A percentile compares a stretch with the other conserved stretches of the same genome.
phyloP scores from a whole-genome alignment of 2,797 vertebrate species.

The Acrossocheilus fasciatus region DNA sequence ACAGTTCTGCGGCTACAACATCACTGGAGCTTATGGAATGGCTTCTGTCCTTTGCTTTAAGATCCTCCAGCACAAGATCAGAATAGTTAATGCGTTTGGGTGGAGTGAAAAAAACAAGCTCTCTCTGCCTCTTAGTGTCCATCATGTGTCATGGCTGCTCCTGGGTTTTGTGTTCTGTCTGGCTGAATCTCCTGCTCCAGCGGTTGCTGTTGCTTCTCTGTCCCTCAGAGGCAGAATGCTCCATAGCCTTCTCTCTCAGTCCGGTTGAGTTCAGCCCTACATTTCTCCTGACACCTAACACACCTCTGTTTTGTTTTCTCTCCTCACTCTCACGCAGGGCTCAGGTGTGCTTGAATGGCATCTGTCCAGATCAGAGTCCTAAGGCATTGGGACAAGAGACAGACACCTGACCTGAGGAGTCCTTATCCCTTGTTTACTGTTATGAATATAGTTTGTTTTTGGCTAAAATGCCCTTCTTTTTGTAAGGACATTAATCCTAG shows the following conservation, averaged over 20 bases:
- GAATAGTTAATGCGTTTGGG: slow-evolving; percentile 61
- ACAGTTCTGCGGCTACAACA: slow-evolving; percentile 14
- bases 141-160: slow-evolving; percentile 80
- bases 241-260: slow-evolving; percentile 68
- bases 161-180: slow-evolving; percentile 80
- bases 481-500: neutral
- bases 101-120: slow-evolving; percentile 56
- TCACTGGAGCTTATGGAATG: slow-evolving; percentile 38
- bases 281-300: slow-evolving; percentile 53
- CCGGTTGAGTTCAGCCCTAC: slow-evolving; percentile 57
- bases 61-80: slow-evolving; percentile 50
- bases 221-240: slow-evolving; percentile 76
- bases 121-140: slow-evolving; percentile 71
- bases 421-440: slow-evolving; percentile 26
- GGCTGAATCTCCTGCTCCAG: slow-evolving; percentile 81
- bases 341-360: slow-evolving; percentile 78
- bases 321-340: slow-evolving; percentile 52
- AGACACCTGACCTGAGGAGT: slow-evolving; percentile 62
- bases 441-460: slow-evolving; percentile 22
- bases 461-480: neutral
- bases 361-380: slow-evolving; percentile 69
- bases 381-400: slow-evolving; percentile 67
- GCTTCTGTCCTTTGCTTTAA: slow-evolving; percentile 47
- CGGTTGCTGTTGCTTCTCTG: slow-evolving; percentile 71
- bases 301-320: slow-evolving; percentile 42